Percentiles rank a stretch among this genome's conserved stretches.
Evolutionary conservation across 1,140 invertebrate genomes (phyloP).

Genomic region (Brachionus rotundiformis): DNA sequence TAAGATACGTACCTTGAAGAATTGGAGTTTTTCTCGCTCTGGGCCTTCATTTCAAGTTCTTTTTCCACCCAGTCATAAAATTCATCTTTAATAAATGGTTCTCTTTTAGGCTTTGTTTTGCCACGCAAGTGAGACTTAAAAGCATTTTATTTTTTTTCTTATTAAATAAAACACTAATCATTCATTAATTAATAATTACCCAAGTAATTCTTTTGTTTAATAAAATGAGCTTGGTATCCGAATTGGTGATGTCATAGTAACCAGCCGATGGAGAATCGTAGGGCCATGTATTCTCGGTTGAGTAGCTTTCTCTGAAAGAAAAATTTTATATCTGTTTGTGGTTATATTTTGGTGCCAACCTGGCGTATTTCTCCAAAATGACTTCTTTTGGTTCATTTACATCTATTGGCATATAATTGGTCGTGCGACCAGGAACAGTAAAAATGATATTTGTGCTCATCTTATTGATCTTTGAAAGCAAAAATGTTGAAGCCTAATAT

Average conservation of each 20-base stretch:
- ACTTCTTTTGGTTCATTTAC: conserved; percentile 13
- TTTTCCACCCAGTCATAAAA: conserved; percentile 44
- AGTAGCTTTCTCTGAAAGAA: conserved; percentile 1
- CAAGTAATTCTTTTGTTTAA: conserved; percentile 29
- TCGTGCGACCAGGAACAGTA: conserved; percentile 19
- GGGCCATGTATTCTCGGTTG: conserved; percentile 32
- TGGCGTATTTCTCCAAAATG: conserved; percentile 29
- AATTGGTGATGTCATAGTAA: conserved; percentile 42
- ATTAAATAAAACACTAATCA: background rate
- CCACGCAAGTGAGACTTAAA: conserved; percentile 19
- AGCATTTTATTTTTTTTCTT: background rate
- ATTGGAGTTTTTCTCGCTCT: background rate
- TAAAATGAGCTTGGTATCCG: conserved; percentile 23
- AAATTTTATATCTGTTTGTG: no score
- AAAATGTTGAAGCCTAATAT: background rate
- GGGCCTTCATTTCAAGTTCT: conserved; percentile 40
- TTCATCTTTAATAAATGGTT: conserved; percentile 39
- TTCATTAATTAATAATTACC: background rate
- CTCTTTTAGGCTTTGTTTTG: conserved; percentile 29
- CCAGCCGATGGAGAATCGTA: conserved; percentile 34
- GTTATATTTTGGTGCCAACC: background rate
- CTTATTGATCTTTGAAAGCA: background rate
- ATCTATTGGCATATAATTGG: conserved; percentile 47
- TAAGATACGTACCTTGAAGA: background rate
- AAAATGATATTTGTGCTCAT: conserved; percentile 41